Conservation (phyloP, 2,888 invertebrate species). For the Morpho helenor region DNA sequence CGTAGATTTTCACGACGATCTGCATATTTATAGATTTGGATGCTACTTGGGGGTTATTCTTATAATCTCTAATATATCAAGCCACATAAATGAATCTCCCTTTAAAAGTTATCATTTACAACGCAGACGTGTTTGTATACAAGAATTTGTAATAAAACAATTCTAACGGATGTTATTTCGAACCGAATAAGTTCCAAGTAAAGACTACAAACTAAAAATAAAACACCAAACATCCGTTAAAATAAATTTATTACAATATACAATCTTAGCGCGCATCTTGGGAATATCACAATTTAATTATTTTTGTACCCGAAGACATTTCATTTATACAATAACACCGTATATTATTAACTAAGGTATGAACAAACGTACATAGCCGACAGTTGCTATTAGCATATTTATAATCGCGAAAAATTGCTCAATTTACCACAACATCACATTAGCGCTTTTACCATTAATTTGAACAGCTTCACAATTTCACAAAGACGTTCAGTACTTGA, state of each 20-base stretch:
- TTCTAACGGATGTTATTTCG: constrained; percentile 15
- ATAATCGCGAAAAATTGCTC: too few relatives aligned
- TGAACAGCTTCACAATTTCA: too few relatives aligned
- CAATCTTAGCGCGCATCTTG: constrained; percentile 15
- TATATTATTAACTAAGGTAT: background rate
- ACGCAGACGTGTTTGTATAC: too few relatives aligned
- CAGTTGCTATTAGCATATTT: background rate
- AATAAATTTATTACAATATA: constrained; percentile 22
- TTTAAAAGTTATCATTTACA: too few relatives aligned
- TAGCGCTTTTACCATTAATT: too few relatives aligned
- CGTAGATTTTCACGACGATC: too few relatives aligned
- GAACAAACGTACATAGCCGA: background rate
- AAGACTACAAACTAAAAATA: background rate
- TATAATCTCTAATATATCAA: background rate
- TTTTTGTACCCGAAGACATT: too few relatives aligned
- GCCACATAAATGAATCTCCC: background rate
- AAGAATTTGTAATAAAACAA: constrained; percentile 10
- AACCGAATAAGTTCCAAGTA: too few relatives aligned
- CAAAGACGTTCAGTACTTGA: too few relatives aligned
- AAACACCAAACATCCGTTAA: constrained; percentile 18
- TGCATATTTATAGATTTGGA: too few relatives aligned
- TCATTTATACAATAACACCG: background rate
- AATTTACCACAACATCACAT: too few relatives aligned
- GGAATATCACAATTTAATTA: constrained; percentile 20
- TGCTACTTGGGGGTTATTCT: background rate